A percentile compares a stretch with the other conserved stretches of the same genome.
Evolutionary conservation across 2,797 vertebrate genomes (phyloP).

Genomic region (Megalops cyprinoides): DNA sequence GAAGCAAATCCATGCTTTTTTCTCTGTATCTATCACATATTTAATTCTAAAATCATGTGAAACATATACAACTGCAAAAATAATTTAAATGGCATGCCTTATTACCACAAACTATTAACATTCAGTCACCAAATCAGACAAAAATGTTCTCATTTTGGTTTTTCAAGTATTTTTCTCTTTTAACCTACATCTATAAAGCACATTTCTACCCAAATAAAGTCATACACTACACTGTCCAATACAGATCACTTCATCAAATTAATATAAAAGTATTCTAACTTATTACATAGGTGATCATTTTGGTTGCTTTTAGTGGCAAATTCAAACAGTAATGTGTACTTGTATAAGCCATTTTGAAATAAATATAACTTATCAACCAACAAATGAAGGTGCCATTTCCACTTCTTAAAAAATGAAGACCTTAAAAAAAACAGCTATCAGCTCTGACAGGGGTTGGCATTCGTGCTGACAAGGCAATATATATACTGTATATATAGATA

Average conservation of each 20-base stretch:
- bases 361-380: conserved; percentile 50
- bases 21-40: conserved; percentile 73
- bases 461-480: conserved; percentile 42
- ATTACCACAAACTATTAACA: conserved; percentile 76
- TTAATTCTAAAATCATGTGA: conserved; percentile 78
- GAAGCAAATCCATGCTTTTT: conserved; percentile 71
- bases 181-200: conserved; percentile 76
- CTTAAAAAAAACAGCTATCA: conserved; percentile 31
- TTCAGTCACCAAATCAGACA: conserved; percentile 75
- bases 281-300: conserved; percentile 51
- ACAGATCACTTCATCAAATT: conserved; percentile 61
- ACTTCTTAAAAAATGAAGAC: conserved; percentile 30
- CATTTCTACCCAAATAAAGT: conserved; percentile 68
- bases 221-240: conserved; percentile 73
- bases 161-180: conserved; percentile 58
- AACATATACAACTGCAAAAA: conserved; percentile 80
- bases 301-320: conserved; percentile 60
- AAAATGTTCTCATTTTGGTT: conserved; percentile 49
- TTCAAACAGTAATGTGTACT: conserved; percentile 38
- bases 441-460: conserved; percentile 37
- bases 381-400: conserved; percentile 20
- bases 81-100: conserved; percentile 79
- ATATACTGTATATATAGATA: conserved; percentile 58
- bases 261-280: conserved; percentile 54
- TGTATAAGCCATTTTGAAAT: conserved; percentile 50